Base-by-base conservation (phyloP, 2,888 invertebrate species). In the Rhogogaster chlorosoma region DNA sequence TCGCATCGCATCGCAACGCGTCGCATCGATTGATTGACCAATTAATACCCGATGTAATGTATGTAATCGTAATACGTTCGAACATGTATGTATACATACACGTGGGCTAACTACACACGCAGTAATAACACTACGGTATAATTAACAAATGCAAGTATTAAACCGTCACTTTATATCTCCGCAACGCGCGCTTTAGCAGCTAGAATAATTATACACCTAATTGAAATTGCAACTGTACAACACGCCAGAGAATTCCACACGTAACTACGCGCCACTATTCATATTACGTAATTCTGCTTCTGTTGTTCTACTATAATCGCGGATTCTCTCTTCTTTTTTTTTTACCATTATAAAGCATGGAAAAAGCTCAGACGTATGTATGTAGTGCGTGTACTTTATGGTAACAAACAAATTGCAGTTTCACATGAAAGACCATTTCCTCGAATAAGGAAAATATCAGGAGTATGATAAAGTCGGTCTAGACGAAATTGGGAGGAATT, bases 201-300 rank as follows among this genome's bases (percentile, higher is more conserved):
- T 73, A 22, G 73, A 38, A 73, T 73, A 67, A 32, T 67, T 73
- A 73, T 73, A 38, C 42, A 42, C 42, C 73, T 73, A 73, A 73
- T 73, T 73, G 73, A 73, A 42, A 73, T 73, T 73, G 73, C 73
- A 42, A 73, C 73, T 73, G 73, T 42, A 73, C 26, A 42, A 38
- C 73, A 22, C 42, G 32, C 67, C 32, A 32, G 26, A 61, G 70
- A 70, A 70, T 70, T 70, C 70, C 42, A 42, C 26, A 42, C 73
- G 38, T 38, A n/a, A 45, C 73, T 32, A 29, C 15, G 15, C 67
- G 15, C 15, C 12, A 29, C 32, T 67, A 32, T 67, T 6, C 67
- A 29, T 32, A 32, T 67, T 67, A 26, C 67, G 26, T 67, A 67
- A 29, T 67, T 67, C 32, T 12, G 22, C 10, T 26, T 12, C 61